A percentile compares a stretch with the other conserved stretches of the same genome.
phyloP scores from a whole-genome alignment of 2,797 vertebrate species.

The Chaenodraco wilsoni region DNA sequence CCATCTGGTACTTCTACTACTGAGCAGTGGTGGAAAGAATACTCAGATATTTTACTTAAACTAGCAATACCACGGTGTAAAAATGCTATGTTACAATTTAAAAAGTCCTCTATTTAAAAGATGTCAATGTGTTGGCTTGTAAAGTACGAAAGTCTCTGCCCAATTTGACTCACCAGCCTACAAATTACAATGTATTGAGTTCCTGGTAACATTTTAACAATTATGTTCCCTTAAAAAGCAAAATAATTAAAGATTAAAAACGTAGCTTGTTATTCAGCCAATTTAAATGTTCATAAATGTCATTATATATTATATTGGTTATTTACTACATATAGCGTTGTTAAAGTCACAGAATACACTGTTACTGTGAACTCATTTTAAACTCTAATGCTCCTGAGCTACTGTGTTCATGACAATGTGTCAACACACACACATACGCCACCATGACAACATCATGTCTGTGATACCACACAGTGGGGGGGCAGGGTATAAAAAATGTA shows the following conservation, averaged over 20 bases:
- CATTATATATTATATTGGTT: not conserved
- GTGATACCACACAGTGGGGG: not conserved
- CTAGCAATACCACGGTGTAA: too few relatives aligned
- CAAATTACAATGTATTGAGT: too few relatives aligned
- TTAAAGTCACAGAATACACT: not conserved
- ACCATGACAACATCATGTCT: conserved; percentile 29
- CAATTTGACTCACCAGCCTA: too few relatives aligned
- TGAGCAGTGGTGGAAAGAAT: too few relatives aligned
- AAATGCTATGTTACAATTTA: too few relatives aligned
- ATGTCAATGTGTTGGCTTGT: too few relatives aligned
- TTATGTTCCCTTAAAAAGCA: not conserved
- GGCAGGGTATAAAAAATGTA: not conserved
- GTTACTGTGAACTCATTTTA: not conserved
- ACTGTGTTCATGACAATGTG: conserved; percentile 38
- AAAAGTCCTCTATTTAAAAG: too few relatives aligned
- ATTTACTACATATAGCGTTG: not conserved
- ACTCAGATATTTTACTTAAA: too few relatives aligned
- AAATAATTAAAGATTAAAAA: not conserved
- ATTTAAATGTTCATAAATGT: not conserved
- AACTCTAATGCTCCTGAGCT: not conserved
- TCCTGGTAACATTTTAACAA: too few relatives aligned
- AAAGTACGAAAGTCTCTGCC: too few relatives aligned
- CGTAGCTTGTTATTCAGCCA: not conserved
- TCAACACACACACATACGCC: conserved; percentile 27
- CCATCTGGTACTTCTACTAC: too few relatives aligned